Evolutionary conservation across 23 tunicate genomes (phyloP), one percentile per base, ranked within the genome.

Genomic region (Diplosoma virens): DNA sequence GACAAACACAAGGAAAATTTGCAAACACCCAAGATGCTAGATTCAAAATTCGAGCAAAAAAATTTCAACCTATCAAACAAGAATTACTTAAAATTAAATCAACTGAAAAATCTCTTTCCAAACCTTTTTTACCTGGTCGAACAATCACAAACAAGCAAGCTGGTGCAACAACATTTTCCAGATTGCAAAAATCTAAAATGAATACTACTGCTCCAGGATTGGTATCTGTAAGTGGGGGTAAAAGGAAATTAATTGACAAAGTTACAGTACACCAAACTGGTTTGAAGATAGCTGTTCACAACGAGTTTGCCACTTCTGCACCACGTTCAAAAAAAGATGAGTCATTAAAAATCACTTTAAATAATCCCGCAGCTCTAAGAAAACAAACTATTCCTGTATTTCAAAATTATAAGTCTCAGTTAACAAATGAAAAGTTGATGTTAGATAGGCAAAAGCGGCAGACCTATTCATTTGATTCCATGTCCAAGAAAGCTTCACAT

Each of bases 261-360:
- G 87, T 82, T 23, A 82, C 87, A 18, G 21, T 82, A 66, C 81
- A 74, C 33, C 70, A 50, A 11, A 25, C 84, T 37, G 84, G 87
- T 26, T 54, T 89, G 54, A 82, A 89, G 71, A 69, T 89, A 32
- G 87, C 87, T 30, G 79, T 89, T 37, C 69, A 80, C 25, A 89
- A 89, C 63, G 96, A 89, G 64, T 28, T 66, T 18, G 82, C 78
- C 26, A 28, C 75, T 0, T 37, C 76, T 1, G 59, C 37, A n/a
- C 21, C 26, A 29, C n/a, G 21, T 41, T 34, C 25, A n/a, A 59
- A 71, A 3, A 67, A 56, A 36, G 58, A 63, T 6, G 18, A 59
- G 1, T 27, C 52, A 36, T 21, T 87, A 0, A 82, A 78, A 71
- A 82, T 89, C 1, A 89, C 96, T 14, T 71, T 80, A 34, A 47